These are phyloP conservation scores for Philopotamus ludificatus DNA, from an alignment of 1,140 invertebrate genomes.

Conservation along the genomic window DNA sequence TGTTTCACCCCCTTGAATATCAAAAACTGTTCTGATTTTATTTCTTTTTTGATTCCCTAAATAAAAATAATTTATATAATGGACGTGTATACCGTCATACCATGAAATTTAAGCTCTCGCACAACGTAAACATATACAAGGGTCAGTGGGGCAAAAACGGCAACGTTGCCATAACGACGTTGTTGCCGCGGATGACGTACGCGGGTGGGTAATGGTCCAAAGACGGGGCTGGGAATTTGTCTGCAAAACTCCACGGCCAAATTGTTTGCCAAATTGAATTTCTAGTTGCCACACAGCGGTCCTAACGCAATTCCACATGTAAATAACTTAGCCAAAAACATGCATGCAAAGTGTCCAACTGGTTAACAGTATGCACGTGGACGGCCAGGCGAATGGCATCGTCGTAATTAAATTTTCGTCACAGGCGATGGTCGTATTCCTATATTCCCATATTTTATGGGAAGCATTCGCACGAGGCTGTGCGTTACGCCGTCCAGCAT, in stretches of 20 bases:
- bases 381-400: neutral
- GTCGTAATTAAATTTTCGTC: constrained; percentile 20
- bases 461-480: neutral
- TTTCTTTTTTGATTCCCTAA: too few relatives aligned
- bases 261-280: constrained; percentile 17
- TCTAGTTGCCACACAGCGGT: constrained; percentile 1
- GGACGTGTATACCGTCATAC: too few relatives aligned
- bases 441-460: too few relatives aligned
- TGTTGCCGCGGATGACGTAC: constrained; percentile 1
- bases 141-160: neutral
- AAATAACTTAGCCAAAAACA: constrained; percentile 21
- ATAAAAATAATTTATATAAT: too few relatives aligned
- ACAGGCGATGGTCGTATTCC: too few relatives aligned
- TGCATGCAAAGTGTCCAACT: constrained; percentile 6
- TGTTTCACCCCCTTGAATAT: too few relatives aligned
- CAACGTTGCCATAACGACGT: neutral
- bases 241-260: constrained; percentile 5
- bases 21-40: too few relatives aligned
- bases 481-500: too few relatives aligned
- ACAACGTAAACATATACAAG: too few relatives aligned
- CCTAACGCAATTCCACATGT: constrained; percentile 20
- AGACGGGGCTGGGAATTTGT: constrained; percentile 4
- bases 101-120: too few relatives aligned
- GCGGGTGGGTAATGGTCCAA: constrained; percentile 1
- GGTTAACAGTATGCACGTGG: constrained; percentile 3